Evolutionary conservation across 2,113 vertebrate genomes (phyloP).

Genomic region (Thamnophis sirtalis): DNA sequence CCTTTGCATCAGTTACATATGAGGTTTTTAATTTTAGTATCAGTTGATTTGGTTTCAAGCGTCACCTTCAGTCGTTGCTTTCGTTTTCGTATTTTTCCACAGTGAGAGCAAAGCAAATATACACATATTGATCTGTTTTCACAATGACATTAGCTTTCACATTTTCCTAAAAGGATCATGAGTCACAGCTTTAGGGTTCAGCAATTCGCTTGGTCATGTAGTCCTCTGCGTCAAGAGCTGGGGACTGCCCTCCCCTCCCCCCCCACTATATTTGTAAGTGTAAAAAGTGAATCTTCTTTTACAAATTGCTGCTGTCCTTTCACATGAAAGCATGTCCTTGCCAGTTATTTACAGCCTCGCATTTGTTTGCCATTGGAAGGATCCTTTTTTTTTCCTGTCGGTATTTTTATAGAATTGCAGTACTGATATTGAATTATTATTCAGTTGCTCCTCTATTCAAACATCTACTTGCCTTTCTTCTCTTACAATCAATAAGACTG

Average conservation of each 20-base stretch:
- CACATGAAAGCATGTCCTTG: not conserved
- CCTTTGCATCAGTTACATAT: not conserved
- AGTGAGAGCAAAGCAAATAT: slow-evolving; percentile 7
- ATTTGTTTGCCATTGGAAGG: not conserved
- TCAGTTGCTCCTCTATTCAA: not conserved
- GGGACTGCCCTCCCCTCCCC: slow-evolving; percentile 10
- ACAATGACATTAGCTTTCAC: slow-evolving; percentile 24
- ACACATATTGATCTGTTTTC: slow-evolving; percentile 26
- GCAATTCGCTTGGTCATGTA: slow-evolving; percentile 22
- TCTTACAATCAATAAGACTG: not conserved
- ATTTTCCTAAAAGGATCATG: slow-evolving; percentile 21
- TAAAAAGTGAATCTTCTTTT: not conserved
- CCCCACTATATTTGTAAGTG: not conserved
- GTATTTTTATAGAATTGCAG: not conserved
- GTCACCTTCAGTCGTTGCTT: not conserved
- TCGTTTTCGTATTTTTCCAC: slow-evolving; percentile 32
- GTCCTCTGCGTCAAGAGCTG: not conserved
- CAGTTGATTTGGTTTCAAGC: not conserved
- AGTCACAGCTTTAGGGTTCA: not conserved
- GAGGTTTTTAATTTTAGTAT: slow-evolving; percentile 18
- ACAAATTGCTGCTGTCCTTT: slow-evolving; percentile 10
- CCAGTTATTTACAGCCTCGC: not conserved
- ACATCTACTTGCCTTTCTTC: not conserved
- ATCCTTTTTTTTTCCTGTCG: slow-evolving; percentile 5
- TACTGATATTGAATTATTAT: not conserved